A percentile compares a stretch with the other conserved stretches of the same genome.
phyloP scores from a whole-genome alignment of 2,113 vertebrate genomes.

The Mungos mungo region DNA sequence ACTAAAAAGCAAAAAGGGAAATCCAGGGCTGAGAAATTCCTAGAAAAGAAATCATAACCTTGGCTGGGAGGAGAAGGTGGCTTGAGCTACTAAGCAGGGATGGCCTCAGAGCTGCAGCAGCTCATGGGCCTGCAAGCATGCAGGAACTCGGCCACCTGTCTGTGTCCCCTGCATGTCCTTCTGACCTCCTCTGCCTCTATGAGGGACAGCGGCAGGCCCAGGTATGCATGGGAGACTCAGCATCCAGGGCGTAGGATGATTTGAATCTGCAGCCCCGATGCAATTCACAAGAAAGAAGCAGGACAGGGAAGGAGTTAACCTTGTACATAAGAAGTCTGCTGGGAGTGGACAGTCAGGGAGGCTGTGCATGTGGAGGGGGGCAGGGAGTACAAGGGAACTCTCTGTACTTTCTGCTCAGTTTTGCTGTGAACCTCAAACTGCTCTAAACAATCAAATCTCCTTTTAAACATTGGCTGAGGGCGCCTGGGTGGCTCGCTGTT shows the following conservation, averaged over 20 bases:
- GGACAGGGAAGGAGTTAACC: not conserved
- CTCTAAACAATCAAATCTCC: not conserved
- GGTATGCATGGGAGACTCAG: not conserved
- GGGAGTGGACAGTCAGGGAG: not conserved
- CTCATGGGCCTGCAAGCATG: not conserved
- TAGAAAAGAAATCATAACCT: conserved; percentile 23
- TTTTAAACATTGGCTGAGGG: not conserved
- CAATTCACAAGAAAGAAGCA: not conserved
- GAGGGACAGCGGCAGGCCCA: not conserved
- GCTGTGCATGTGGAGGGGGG: not conserved
- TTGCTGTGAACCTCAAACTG: not conserved
- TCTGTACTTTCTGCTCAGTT: not conserved
- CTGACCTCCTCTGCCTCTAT: not conserved
- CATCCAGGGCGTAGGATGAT: not conserved
- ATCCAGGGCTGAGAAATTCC: conserved; percentile 52
- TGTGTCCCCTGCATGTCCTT: not conserved
- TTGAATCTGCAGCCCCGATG: not conserved
- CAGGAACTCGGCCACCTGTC: not conserved
- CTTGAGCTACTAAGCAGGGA: not conserved
- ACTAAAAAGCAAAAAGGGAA: conserved; percentile 46
- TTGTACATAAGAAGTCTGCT: not conserved
- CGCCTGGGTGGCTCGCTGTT: no score
- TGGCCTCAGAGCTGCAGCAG: not conserved
- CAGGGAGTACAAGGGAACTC: not conserved
- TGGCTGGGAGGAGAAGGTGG: not conserved